A percentile compares a stretch with the other conserved stretches of the same genome.
These are phyloP conservation scores for Cryptocheilus praepositus DNA, from an alignment of 2,888 invertebrate species.

Conservation along the genomic window DNA sequence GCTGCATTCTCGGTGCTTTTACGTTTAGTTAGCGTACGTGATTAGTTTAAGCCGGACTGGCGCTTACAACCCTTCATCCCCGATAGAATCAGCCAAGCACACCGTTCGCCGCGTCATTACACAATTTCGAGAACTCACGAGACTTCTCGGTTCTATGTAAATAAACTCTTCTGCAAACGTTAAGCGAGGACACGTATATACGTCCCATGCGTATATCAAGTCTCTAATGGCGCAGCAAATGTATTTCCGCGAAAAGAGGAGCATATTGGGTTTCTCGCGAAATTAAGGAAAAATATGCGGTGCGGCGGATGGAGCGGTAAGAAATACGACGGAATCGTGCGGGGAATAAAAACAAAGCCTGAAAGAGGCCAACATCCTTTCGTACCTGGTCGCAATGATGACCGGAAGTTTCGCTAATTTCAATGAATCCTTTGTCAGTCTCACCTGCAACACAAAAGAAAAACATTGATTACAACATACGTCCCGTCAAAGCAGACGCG, in stretches of 20 bases:
- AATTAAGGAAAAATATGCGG: too few species aligned
- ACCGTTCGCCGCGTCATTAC: too few species aligned
- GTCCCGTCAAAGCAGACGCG: conserved; percentile 43
- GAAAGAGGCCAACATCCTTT: neutral
- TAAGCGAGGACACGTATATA: too few species aligned
- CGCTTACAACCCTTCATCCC: neutral
- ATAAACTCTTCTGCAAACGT: too few species aligned
- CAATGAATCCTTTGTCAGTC: conserved; percentile 51
- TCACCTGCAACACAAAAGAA: conserved; percentile 54
- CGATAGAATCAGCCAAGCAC: neutral
- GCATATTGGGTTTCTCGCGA: too few species aligned
- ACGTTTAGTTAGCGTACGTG: neutral
- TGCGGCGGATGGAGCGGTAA: too few species aligned
- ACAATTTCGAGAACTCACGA: too few species aligned
- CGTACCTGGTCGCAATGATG: conserved; percentile 22
- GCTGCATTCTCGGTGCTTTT: conserved; percentile 2
- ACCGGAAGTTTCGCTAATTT: conserved; percentile 47
- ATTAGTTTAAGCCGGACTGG: neutral
- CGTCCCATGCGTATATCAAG: too few species aligned
- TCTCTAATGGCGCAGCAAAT: neutral
- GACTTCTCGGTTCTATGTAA: too few species aligned
- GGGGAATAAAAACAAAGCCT: conserved; percentile 1
- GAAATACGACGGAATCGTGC: neutral
- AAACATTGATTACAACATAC: conserved; percentile 55
- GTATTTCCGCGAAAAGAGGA: neutral